Base-by-base conservation (phyloP, 2,797 vertebrate genomes). In the Hylomyscus alleni region DNA sequence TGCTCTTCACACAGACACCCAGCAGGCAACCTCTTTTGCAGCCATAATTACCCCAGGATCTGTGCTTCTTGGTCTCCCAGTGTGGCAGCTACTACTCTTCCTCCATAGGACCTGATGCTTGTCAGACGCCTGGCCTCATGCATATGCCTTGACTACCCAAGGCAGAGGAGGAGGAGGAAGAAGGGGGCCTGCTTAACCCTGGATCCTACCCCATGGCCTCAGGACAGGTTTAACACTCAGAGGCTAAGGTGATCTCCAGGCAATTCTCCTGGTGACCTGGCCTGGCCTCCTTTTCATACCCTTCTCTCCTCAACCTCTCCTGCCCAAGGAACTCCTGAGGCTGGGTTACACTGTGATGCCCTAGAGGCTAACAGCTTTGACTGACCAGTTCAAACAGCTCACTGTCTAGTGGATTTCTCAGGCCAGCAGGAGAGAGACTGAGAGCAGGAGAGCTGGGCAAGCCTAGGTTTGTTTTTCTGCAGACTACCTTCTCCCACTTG, bases 401-500 rank as follows among this genome's bases (percentile, higher is more conserved):
- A 91, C 92, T 97, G 98, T 97, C 98, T 96, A 97, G 97, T 96
- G 96, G 98, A 97, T 98, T 98, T 98, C 97, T 94, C 60, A 86
- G 98, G 95, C 98, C 97, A 60, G 93, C 89, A 98, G 94, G 97
- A 98, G 98, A 94, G 97, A 95, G 97, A 97, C 97, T 83, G 89
- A 98, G 98, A 95, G 96, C 62, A 97, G 97, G 97, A 72, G 97
- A 98, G 98, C 98, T 91, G 97, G 97, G 98, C 84, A 91, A 94
- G 96, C n/a, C 77, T 96, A 97, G 98, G 98, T 97, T 96, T 95
- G 65, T 94, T 97, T 98, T 98, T 98, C 98, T 98, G 98, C 98
- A 98, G 98, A 98, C 98, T 98, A 89, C 95, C 96, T 90, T 98
- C 98, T 98, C 98, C 98, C 98, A 95, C 96, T 97, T 96, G 98